Base-by-base conservation (phyloP, 2,113 vertebrate species). In the Apodemus sylvaticus region DNA sequence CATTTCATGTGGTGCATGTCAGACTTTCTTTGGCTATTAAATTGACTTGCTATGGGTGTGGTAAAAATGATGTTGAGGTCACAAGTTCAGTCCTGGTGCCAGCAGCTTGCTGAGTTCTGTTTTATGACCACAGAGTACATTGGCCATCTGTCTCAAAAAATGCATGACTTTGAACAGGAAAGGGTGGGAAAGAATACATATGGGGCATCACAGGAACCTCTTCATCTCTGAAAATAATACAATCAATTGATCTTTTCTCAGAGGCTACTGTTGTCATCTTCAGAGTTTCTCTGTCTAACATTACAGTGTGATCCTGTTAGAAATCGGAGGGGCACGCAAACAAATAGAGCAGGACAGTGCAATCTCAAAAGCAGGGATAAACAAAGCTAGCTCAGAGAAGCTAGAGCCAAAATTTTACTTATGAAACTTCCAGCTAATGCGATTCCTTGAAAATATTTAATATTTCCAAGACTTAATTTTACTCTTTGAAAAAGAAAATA, bases 121-220 rank as follows among this genome's bases (percentile, higher is more conserved):
- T 97, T 97, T 86, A 94, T 85, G 62, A 79, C 45, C 89, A 77
- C 34, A 85, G 86, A 94, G 73, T 76, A 66, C 93, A 94, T 36
- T 78, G 71, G 19, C 97, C 97, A 97, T 89, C 94, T 97, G 94
- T 96, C 96, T 96, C 78, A 39, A 91, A 94, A 94, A 94, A 94
- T 92, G 76, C 55, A 79, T 94, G 39, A 78, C n/a, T 94, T 0
- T 94, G 95, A 89, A 13, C 82, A 97, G 64, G n/a, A 95, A 74
- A 89, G 42, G n/a, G 93, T 89, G 78, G 66, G 55, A 96, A 97
- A 86, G 82, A 66, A 94, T 86, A 81, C 17, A 24, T 77, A 36
- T 24, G 3, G 24, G 16, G 24, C 9, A 96, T 96, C 81, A 89
- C 31, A 71, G 17, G 66, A 93, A 58, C 20, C 76, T 70, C 78